These are phyloP conservation scores for Potamarius usumacintae DNA, from an alignment of 2,113 vertebrate genomes.

Conservation along the genomic window DNA sequence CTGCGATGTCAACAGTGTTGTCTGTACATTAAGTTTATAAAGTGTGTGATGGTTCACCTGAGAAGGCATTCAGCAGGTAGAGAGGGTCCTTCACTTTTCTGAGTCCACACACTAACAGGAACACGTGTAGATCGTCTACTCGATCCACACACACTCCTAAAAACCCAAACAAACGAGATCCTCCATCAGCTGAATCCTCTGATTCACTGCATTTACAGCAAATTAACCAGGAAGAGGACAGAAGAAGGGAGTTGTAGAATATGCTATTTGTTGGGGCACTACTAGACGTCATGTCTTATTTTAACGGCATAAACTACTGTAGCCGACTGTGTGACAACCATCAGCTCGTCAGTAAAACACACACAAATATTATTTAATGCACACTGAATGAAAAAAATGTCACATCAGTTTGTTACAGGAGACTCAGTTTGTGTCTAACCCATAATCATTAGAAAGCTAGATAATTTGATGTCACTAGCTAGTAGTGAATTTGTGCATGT, in stretches of 20 bases:
- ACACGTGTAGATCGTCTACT: slow-evolving; percentile 65
- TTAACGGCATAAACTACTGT: background rate
- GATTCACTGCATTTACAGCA: background rate
- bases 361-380: too few relatives aligned
- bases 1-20: background rate
- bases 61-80: slow-evolving; percentile 79
- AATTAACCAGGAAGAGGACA: background rate
- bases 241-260: background rate
- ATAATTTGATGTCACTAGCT: background rate
- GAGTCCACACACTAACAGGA: slow-evolving; percentile 87
- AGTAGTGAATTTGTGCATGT: background rate
- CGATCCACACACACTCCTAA: slow-evolving; percentile 34
- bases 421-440: background rate
- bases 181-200: background rate
- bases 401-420: background rate
- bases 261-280: too few relatives aligned
- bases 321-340: too few relatives aligned
- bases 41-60: slow-evolving; percentile 68
- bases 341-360: too few relatives aligned
- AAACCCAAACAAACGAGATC: slow-evolving; percentile 5
- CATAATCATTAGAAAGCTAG: background rate
- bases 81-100: slow-evolving; percentile 88
- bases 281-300: background rate
- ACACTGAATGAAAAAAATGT: too few relatives aligned
- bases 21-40: background rate